phyloP scores from a whole-genome alignment of 2,113 vertebrate genomes.

The Apteryx owenii region DNA sequence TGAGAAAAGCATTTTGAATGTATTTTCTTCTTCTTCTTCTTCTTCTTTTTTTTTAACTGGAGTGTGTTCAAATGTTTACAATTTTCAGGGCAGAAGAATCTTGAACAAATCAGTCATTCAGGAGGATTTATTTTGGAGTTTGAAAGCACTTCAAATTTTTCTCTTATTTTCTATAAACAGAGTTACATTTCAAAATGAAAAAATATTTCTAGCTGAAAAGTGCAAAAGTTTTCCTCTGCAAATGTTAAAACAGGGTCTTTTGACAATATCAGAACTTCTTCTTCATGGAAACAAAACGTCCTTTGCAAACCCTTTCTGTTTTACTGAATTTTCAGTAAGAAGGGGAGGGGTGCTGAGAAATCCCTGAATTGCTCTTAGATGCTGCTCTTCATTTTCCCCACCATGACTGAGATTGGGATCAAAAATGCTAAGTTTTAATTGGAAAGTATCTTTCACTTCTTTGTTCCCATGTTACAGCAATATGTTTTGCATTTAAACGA shows the following conservation, averaged over 20 bases:
- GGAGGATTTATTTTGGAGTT: not conserved
- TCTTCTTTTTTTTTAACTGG: not conserved
- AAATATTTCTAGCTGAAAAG: not conserved
- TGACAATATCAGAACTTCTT: not conserved
- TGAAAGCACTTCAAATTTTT: not conserved
- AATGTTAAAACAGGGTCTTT: not conserved
- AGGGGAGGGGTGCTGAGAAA: not conserved
- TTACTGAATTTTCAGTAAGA: not conserved
- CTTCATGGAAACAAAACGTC: not conserved
- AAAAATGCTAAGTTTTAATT: slow-evolving; percentile 47
- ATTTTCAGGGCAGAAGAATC: not conserved
- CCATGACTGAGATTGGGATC: slow-evolving; percentile 24
- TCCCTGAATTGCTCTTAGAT: not conserved
- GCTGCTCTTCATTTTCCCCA: slow-evolving; percentile 5
- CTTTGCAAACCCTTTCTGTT: not conserved
- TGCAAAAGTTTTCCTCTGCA: not conserved
- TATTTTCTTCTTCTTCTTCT: too few species aligned
- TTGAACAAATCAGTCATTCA: not conserved
- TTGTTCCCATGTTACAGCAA: slow-evolving; percentile 24
- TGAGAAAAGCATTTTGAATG: not conserved
- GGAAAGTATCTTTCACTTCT: slow-evolving; percentile 33
- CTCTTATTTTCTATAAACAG: not conserved
- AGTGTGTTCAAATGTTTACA: not conserved
- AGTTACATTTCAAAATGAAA: not conserved
- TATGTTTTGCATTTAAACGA: slow-evolving; percentile 55